Conservation (phyloP, 1,140 invertebrate species). For the Holotrichia oblita region DNA sequence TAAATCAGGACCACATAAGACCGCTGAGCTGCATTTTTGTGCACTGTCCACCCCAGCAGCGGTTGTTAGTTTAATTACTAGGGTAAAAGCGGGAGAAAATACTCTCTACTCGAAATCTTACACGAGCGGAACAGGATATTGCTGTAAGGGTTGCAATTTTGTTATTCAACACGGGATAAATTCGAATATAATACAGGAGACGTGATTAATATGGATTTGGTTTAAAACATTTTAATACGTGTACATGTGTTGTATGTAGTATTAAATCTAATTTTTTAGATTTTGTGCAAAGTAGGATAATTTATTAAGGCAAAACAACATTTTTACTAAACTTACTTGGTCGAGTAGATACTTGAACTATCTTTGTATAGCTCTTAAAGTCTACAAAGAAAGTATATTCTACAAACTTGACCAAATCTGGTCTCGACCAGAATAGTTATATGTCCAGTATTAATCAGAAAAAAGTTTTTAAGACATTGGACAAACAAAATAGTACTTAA, state of each 20-base stretch:
- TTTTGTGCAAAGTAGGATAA: no score
- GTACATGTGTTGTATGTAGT: not conserved
- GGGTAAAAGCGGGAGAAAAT: slow-evolving; percentile 51
- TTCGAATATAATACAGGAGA: slow-evolving; percentile 29
- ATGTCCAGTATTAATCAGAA: no score
- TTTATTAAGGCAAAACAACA: no score
- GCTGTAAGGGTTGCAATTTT: slow-evolving; percentile 30
- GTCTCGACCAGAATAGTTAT: no score
- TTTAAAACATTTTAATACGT: no score
- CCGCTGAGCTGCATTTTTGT: slow-evolving; percentile 54
- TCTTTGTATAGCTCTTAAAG: no score
- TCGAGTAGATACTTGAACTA: no score
- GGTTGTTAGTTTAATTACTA: slow-evolving; percentile 58
- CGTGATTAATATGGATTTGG: slow-evolving; percentile 24
- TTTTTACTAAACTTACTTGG: no score
- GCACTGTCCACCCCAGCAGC: slow-evolving; percentile 52
- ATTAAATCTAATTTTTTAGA: not conserved
- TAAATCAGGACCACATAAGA: slow-evolving; percentile 52
- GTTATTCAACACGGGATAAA: slow-evolving; percentile 3
- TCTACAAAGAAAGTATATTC: no score
- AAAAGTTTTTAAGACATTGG: no score
- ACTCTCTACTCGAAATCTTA: slow-evolving; percentile 40
- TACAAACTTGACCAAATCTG: no score
- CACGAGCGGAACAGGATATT: slow-evolving; percentile 39
- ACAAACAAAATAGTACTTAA: no score